Evolutionary conservation across 2,888 invertebrate species (phyloP), one percentile per base, ranked within the genome.

Genomic region (Ennomos fuscantarius): DNA sequence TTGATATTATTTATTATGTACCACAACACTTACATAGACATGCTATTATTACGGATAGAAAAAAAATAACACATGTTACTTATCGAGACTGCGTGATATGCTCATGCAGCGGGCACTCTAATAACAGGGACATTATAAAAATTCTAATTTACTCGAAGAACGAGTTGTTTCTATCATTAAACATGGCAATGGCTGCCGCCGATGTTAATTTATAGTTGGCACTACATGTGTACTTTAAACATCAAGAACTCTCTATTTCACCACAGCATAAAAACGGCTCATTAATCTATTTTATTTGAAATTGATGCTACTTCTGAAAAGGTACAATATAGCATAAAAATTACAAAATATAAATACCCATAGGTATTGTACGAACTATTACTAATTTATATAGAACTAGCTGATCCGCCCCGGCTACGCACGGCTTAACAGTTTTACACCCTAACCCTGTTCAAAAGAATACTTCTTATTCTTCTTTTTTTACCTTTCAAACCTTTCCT

Each of bases 1-100:
- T 73, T 72, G 67, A 72, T 78, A 73, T 78, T 72, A 74, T 75
- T 66, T 76, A 78, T 47, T 72, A 74, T 75, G 66, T 76, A 78
- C 49, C 55, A 51, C 41, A 56, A 42, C 54, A 70, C 63, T 63
- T 68, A 65, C 59, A 59, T 67, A 69, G 69, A 72, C 70, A 73
- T 63, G 63, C 62, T 72, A 70, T 76, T 71, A 79, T 77, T 77
- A 79, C 72, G 73, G 75, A 74, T 73, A 73, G 66, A 71, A 55
- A 70, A 69, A 72, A 73, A 66, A 68, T 63, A 60, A 65, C 56
- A 68, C 76, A 78, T 70, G 73, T 80, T 76, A 36, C 75, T 71
- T 71, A 58, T 67, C 68, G 66, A 64, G 64, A 46, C 52, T 47
- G 63, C 61, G 62, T 65, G 66, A 63, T 60, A 61, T 54, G 62